Evolutionary conservation across 1,140 invertebrate species (phyloP).

Genomic region (Oncopeltus fasciatus): DNA sequence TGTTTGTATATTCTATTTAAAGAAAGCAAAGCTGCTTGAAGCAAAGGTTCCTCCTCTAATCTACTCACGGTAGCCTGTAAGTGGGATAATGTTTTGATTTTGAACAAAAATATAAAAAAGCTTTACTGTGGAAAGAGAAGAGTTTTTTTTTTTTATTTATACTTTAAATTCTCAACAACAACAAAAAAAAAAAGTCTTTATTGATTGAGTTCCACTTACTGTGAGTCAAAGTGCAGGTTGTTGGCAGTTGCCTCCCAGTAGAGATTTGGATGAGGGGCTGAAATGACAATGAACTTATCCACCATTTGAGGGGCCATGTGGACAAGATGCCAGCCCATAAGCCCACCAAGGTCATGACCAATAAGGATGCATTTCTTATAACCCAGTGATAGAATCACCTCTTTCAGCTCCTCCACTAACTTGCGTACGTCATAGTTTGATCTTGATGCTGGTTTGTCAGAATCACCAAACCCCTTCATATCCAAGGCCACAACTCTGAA

Average conservation of each 20-base stretch:
- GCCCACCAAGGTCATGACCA: conserved; percentile 68
- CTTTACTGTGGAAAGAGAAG: too few relatives aligned
- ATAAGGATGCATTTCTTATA: conserved; percentile 45
- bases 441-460: conserved; percentile 55
- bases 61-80: too few relatives aligned
- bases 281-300: conserved; percentile 53
- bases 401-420: conserved; percentile 50
- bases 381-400: conserved; percentile 49
- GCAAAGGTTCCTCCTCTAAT: too few relatives aligned
- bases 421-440: conserved; percentile 43
- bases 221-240: conserved; percentile 38
- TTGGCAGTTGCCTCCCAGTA: conserved; percentile 42
- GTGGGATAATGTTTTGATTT: too few relatives aligned
- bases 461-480: conserved; percentile 66
- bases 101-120: too few relatives aligned
- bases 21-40: too few relatives aligned
- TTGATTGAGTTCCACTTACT: too few relatives aligned
- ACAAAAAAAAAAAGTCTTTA: too few relatives aligned
- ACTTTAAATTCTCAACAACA: too few relatives aligned
- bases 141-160: too few relatives aligned
- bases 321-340: conserved; percentile 56
- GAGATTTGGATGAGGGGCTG: conserved; percentile 58
- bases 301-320: conserved; percentile 49
- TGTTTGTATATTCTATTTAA: too few relatives aligned
- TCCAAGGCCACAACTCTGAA: conserved; percentile 59